These are phyloP conservation scores for Cyanistes caeruleus DNA, from an alignment of 2,113 vertebrate genomes.

Conservation along the genomic window DNA sequence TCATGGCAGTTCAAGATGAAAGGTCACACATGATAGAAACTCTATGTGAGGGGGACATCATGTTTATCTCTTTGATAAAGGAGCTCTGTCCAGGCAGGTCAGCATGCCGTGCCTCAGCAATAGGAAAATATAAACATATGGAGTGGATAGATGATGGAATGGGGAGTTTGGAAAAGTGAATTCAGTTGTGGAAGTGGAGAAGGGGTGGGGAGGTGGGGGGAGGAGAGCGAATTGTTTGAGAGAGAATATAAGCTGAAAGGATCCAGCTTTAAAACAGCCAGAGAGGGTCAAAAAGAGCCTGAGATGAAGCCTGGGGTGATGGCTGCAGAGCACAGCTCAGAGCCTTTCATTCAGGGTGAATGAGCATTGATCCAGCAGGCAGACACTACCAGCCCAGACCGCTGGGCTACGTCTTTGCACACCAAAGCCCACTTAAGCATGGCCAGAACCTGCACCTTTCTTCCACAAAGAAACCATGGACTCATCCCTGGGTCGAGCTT, in stretches of 20 bases:
- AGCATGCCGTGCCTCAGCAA: not conserved
- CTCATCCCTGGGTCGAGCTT: not conserved
- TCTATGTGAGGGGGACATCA: constrained; percentile 28
- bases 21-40: constrained; percentile 71
- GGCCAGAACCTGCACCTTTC: not conserved
- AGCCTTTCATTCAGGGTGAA: not conserved
- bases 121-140: constrained; percentile 57
- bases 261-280: not conserved
- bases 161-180: not conserved
- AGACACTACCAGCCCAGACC: not conserved
- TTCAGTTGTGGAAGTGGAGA: not conserved
- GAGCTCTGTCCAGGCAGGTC: constrained; percentile 61
- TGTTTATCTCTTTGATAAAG: constrained; percentile 67
- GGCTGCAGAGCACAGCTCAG: not conserved
- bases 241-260: not conserved
- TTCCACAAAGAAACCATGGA: not conserved
- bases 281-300: not conserved
- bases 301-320: not conserved
- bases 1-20: constrained; percentile 71
- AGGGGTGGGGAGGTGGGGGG: too few species aligned
- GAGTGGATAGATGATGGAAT: not conserved
- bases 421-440: not conserved
- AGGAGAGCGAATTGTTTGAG: not conserved
- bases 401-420: rapidly evolving
- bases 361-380: not conserved